These are phyloP conservation scores for Martes martes DNA, from an alignment of 2,113 vertebrate genomes.

Conservation along the genomic window DNA sequence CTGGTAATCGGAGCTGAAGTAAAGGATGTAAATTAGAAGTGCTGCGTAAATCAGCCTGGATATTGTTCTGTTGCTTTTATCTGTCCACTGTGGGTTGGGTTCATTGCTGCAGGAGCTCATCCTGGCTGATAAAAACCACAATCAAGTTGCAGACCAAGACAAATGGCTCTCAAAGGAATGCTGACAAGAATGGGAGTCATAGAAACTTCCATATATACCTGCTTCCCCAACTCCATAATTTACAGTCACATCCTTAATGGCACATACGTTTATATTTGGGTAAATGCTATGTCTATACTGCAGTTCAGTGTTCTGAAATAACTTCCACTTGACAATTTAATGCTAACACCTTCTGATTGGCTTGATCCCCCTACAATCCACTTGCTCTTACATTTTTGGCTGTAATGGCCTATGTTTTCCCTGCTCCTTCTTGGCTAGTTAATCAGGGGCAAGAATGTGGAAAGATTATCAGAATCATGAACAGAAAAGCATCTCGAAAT, in stretches of 20 bases:
- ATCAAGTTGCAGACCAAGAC: background rate
- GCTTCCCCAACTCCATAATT: background rate
- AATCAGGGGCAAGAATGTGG: background rate
- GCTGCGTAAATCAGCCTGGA: background rate
- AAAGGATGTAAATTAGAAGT: background rate
- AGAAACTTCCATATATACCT: background rate
- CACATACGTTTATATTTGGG: background rate
- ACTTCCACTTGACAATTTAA: background rate
- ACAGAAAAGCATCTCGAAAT: background rate
- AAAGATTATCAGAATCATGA: background rate
- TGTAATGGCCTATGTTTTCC: background rate
- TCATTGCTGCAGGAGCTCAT: background rate
- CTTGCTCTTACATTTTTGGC: background rate
- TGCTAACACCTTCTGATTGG: background rate
- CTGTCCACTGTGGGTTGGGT: background rate
- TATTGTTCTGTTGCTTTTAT: background rate
- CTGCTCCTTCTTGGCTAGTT: background rate
- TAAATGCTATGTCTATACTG: background rate
- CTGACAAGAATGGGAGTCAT: background rate
- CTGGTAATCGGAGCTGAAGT: background rate
- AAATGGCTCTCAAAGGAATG: background rate
- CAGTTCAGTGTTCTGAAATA: background rate
- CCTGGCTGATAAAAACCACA: slow-evolving; percentile 12
- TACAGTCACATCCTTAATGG: background rate
- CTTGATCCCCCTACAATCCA: background rate